Evolutionary conservation across 2,113 vertebrate genomes (phyloP).

Genomic region (Cisticola juncidis): DNA sequence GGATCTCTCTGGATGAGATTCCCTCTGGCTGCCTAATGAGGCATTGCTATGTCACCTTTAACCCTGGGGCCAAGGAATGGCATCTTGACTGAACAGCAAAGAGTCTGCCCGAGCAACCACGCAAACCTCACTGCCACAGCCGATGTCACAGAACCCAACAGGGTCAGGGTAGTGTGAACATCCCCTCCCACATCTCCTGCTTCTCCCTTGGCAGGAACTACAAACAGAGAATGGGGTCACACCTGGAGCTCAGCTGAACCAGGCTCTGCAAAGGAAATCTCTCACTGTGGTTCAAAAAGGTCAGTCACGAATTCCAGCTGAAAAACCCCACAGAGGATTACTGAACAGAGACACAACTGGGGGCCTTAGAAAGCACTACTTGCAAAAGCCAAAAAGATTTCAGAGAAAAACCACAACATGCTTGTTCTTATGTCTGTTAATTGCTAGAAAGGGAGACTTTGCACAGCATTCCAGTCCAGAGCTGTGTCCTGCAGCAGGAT

Average conservation of each 20-base stretch:
- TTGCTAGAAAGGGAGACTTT: background rate
- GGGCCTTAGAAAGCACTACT: background rate
- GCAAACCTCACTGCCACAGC: background rate
- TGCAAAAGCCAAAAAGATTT: background rate
- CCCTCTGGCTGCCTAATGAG: background rate
- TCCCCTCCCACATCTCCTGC: background rate
- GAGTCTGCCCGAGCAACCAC: background rate
- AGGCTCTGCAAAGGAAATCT: background rate
- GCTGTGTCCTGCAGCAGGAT: background rate
- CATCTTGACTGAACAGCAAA: background rate
- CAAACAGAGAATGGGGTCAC: fast-evolving
- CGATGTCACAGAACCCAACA: fast-evolving
- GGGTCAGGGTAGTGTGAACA: background rate
- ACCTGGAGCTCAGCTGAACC: background rate
- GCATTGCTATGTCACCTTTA: background rate
- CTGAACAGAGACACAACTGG: background rate
- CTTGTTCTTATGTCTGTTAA: background rate
- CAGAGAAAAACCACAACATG: background rate
- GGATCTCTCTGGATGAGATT: background rate
- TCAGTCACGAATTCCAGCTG: fast-evolving
- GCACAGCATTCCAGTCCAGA: background rate
- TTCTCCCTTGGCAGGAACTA: background rate
- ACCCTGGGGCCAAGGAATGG: background rate
- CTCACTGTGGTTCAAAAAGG: background rate
- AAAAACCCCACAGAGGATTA: background rate